Evolutionary conservation across 2,888 invertebrate genomes (phyloP), one percentile per base, ranked within the genome.

Genomic region (Eilema griseolum): DNA sequence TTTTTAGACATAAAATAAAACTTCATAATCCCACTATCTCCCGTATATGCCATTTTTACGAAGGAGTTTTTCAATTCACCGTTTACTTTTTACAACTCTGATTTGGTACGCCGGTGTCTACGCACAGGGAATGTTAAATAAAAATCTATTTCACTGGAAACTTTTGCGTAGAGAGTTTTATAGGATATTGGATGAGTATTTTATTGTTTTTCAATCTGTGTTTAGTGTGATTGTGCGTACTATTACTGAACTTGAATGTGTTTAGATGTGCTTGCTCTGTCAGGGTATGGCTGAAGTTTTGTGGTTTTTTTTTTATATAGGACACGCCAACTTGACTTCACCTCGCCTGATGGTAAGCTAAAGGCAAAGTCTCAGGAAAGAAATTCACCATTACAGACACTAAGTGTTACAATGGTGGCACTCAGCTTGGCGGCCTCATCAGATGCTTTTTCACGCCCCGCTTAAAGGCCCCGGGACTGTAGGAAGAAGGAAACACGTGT

Each of bases 61-160:
- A 28, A 31, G 31, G 70, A 76, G 73, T 78, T 81, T 69, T 82
- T 78, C 83, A 83, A 82, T 83, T 72, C 69, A 31, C 31, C 63
- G 72, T 80, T 73, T 67, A 73, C 73, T 74, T 78, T 80, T 82
- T 74, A 82, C 83, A 87, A 87, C 85, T 90, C 88, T 88, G 89
- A 92, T 90, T 90, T 85, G 86, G 76, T 74, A 79, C 79, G 81
- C 80, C 81, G 70, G 80, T 46, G 46, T n/a, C 52, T 82, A 89
- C 90, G 88, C 87, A 79, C 69, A 71, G 61, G 72, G 92, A 91
- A 92, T 92, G 83, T 85, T 88, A 90, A 91, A 85, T 83, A 85
- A 84, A n/a, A 83, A 75, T 69, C 76, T 87, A 84, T 84, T 83
- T 67, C 75, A 72, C 69, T 75, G 64, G 56, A 76, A 78, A 84